A percentile compares a stretch with the other conserved stretches of the same genome.
These are phyloP conservation scores for Dascillus cervinus DNA, from an alignment of 2,888 invertebrate genomes.

Conservation along the genomic window DNA sequence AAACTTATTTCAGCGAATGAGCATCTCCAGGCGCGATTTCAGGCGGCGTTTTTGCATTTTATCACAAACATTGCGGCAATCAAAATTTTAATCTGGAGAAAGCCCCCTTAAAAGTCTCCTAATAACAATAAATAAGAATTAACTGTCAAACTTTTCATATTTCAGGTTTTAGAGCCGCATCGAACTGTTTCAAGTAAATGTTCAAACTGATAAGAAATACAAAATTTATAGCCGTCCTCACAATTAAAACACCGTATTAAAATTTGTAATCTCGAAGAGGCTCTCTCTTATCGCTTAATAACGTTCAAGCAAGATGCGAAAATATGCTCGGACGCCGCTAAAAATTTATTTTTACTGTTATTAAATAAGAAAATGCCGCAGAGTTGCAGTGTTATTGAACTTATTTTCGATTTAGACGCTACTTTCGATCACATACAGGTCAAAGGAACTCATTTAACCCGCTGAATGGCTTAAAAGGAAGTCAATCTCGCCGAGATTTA, in stretches of 20 bases:
- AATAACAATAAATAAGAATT: conserved; percentile 13
- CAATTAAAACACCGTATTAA: conserved; percentile 8
- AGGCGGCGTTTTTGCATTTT: no score
- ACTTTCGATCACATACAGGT: conserved; percentile 15
- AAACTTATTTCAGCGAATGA: no score
- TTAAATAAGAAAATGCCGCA: no score
- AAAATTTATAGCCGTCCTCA: conserved; percentile 11
- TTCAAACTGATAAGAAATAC: conserved; percentile 9
- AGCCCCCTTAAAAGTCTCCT: not conserved
- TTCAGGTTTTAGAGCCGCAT: conserved; percentile 10
- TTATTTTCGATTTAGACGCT: conserved; percentile 12
- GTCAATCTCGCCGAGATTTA: conserved; percentile 20
- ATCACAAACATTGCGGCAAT: no score
- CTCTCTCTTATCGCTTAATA: no score
- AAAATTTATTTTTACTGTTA: no score
- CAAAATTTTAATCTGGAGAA: not conserved
- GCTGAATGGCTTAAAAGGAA: conserved; percentile 20
- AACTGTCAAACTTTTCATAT: conserved; percentile 12
- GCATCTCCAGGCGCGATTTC: no score
- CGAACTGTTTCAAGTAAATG: conserved; percentile 10
- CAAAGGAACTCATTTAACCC: conserved; percentile 22
- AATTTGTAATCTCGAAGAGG: no score
- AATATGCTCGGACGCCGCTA: no score
- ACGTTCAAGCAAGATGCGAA: no score
- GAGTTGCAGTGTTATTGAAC: conserved; percentile 9